phyloP scores from a whole-genome alignment of 2,888 invertebrate genomes.

The Choreutis nemorana region DNA sequence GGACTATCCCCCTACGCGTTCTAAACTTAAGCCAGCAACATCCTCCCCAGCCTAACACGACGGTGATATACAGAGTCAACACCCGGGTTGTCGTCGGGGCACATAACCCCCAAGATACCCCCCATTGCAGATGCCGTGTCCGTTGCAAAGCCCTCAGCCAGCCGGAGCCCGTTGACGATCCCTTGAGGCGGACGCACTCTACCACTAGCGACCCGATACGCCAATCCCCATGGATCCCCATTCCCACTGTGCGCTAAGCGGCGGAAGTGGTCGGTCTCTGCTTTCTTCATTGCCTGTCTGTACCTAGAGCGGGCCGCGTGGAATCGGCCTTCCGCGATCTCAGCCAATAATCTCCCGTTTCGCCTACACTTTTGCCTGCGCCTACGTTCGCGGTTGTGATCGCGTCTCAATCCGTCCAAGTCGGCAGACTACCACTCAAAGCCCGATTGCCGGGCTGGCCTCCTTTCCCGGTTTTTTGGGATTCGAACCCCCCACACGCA shows the following conservation, averaged over 20 bases:
- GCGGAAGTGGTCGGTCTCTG: slow-evolving; percentile 5
- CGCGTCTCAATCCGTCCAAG: not conserved
- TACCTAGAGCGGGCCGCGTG: slow-evolving; percentile 2
- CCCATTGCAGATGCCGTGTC: slow-evolving; percentile 10
- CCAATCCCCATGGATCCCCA: slow-evolving; percentile 12
- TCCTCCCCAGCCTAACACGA: slow-evolving; percentile 11
- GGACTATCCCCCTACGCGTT: slow-evolving; percentile 11
- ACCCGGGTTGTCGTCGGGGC: slow-evolving; percentile 16
- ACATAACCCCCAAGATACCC: slow-evolving; percentile 12
- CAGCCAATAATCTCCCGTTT: not conserved
- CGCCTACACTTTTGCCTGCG: not conserved
- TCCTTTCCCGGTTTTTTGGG: no score
- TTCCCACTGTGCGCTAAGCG: slow-evolving; percentile 10
- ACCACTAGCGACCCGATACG: slow-evolving; percentile 14
- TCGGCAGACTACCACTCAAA: not conserved
- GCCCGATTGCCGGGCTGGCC: no score
- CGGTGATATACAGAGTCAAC: slow-evolving; percentile 14
- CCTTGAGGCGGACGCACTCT: slow-evolving; percentile 11
- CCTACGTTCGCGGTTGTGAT: not conserved
- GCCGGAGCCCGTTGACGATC: slow-evolving; percentile 8
- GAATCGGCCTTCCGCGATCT: not conserved
- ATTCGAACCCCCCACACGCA: no score
- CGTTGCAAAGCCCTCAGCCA: slow-evolving; percentile 6
- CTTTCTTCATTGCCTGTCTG: slow-evolving; percentile 6
- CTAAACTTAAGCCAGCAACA: no score